phyloP scores from a whole-genome alignment of 2,797 vertebrate genomes.

The Lacerta viridis region DNA sequence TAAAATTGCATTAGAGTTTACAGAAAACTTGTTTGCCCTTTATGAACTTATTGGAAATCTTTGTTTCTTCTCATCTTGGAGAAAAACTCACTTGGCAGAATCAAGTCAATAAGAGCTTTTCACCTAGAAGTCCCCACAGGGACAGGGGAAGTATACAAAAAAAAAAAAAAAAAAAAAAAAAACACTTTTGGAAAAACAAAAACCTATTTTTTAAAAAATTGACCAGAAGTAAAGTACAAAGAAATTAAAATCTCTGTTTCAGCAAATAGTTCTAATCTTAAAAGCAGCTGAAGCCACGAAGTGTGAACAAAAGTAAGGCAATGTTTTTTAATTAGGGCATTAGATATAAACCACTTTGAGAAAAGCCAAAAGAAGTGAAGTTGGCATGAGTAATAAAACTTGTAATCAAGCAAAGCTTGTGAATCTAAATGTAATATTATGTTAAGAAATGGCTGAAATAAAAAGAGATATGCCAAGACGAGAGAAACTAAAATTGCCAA shows the following conservation, averaged over 20 bases:
- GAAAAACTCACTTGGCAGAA: neutral
- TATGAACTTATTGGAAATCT: neutral
- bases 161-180: neutral
- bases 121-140: neutral
- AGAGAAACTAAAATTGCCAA: no score
- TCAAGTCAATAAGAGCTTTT: slow-evolving; percentile 8
- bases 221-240: neutral
- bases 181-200: neutral
- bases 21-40: neutral
- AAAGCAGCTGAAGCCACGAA: neutral
- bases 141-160: neutral
- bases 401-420: neutral
- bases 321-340: neutral
- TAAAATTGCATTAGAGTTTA: slow-evolving; percentile 5
- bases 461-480: no score
- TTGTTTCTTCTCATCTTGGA: slow-evolving; percentile 13
- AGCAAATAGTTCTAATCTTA: slow-evolving; percentile 25
- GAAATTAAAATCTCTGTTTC: neutral
- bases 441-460: neutral
- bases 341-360: slow-evolving; percentile 12
- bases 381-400: neutral
- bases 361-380: neutral
- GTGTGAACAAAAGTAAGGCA: slow-evolving; percentile 6
- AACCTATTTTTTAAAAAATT: neutral
- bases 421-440: neutral